Conservation (phyloP, 2,888 invertebrate genomes). For the Oegoconia quadripuncta region DNA sequence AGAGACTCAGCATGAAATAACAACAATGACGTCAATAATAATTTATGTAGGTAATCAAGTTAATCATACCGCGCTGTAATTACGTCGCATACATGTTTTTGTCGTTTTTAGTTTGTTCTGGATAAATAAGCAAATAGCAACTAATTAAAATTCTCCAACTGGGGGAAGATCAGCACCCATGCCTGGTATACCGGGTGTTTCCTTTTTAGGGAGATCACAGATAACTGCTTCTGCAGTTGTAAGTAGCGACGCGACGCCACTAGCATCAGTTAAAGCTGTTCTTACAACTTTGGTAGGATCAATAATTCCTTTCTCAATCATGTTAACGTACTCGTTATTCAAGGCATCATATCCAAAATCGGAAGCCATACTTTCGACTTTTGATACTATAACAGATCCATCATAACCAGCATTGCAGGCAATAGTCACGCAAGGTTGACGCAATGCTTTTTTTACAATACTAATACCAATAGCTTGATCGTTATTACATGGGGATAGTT, state of each 20-base stretch:
- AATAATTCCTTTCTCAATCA: constrained; percentile 95
- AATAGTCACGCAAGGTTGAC: constrained; percentile 93
- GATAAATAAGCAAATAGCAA: neutral
- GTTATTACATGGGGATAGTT: constrained; percentile 81
- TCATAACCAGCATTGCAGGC: constrained; percentile 95
- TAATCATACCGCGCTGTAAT: no score
- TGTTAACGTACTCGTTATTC: constrained; percentile 91
- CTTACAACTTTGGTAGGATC: constrained; percentile 91
- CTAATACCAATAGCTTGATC: constrained; percentile 90
- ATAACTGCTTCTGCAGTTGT: constrained; percentile 97
- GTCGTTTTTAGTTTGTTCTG: neutral
- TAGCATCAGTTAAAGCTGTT: constrained; percentile 62
- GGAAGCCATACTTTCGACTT: constrained; percentile 86
- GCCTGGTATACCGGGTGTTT: constrained; percentile 14
- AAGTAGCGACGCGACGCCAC: constrained; percentile 65
- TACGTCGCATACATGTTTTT: neutral
- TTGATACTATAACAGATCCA: constrained; percentile 92
- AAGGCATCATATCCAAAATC: constrained; percentile 93
- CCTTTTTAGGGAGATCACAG: constrained; percentile 81
- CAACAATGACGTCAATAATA: no score
- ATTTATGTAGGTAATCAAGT: no score
- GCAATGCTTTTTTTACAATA: constrained; percentile 90
- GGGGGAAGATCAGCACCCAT: constrained; percentile 15
- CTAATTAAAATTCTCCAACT: constrained; percentile 19
- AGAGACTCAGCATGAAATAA: neutral